Conservation (phyloP, 2,888 invertebrate species). For the Eretmocerus hayati region DNA sequence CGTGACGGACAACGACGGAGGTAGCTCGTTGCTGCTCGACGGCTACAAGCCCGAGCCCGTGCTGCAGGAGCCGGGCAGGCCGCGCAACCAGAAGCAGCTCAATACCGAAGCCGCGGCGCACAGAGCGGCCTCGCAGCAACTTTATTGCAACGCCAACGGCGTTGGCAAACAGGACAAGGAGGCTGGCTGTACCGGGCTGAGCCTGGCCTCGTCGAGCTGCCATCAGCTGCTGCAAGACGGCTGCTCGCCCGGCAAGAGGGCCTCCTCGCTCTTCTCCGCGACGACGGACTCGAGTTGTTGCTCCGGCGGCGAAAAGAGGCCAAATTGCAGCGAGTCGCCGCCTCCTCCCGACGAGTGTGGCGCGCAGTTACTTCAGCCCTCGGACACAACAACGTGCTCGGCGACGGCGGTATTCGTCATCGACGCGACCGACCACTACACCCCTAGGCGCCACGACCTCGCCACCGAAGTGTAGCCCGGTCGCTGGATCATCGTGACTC, state of each 20-base stretch:
- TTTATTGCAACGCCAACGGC: conserved; percentile 51
- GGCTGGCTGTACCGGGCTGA: conserved; percentile 41
- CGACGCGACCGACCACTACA: conserved; percentile 56
- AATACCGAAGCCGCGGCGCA: conserved; percentile 69
- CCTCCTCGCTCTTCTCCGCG: conserved; percentile 43
- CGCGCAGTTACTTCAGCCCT: no score
- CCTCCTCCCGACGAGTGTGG: conserved; percentile 23
- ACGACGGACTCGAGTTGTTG: conserved; percentile 43
- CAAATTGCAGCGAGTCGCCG: conserved; percentile 34
- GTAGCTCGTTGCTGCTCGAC: conserved; percentile 39
- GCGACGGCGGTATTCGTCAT: no score
- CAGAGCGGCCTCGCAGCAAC: conserved; percentile 56
- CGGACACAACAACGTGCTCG: no score
- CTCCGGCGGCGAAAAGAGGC: conserved; percentile 55
- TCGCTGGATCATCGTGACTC: background rate
- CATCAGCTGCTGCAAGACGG: conserved; percentile 45
- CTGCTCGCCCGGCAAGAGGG: conserved; percentile 42
- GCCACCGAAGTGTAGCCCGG: conserved; percentile 68
- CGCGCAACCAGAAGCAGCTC: conserved; percentile 71
- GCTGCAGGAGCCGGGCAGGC: conserved; percentile 40
- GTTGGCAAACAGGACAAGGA: conserved; percentile 54
- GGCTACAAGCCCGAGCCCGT: conserved; percentile 58
- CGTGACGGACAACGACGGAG: conserved; percentile 42
- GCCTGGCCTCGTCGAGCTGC: conserved; percentile 33
- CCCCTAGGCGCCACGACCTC: conserved; percentile 60